These are phyloP conservation scores for Olivierus martensii DNA, from an alignment of 1,140 invertebrate species.

Conservation along the genomic window DNA sequence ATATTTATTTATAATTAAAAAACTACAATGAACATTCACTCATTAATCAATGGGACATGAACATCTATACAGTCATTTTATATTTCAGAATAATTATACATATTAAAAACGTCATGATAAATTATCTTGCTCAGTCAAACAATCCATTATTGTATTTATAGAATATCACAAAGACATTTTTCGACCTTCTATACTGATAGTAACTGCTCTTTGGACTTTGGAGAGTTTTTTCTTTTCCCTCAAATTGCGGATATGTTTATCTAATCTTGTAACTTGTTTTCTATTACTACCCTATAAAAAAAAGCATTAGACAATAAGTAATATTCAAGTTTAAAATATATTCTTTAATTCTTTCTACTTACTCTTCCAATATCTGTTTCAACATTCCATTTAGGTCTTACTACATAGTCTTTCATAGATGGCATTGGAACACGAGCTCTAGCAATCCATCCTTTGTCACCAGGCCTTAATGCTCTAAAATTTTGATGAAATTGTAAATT, in stretches of 20 bases:
- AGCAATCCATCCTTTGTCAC: conserved; percentile 88
- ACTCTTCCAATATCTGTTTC: conserved; percentile 54
- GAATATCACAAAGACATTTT: conserved; percentile 68
- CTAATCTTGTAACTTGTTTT: conserved; percentile 70
- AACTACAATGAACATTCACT: no score
- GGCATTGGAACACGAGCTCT: conserved; percentile 87
- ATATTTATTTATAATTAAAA: no score
- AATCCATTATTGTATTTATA: no score
- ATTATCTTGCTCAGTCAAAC: no score
- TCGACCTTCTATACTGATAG: conserved; percentile 88
- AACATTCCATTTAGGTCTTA: conserved; percentile 78
- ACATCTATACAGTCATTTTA: no score
- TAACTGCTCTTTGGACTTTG: conserved; percentile 63
- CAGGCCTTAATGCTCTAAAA: conserved; percentile 52
- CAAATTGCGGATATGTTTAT: conserved; percentile 80
- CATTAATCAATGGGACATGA: no score
- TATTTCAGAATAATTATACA: no score
- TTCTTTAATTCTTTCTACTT: neutral
- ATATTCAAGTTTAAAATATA: no score
- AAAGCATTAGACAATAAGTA: no score
- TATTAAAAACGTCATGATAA: no score
- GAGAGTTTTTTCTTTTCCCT: conserved; percentile 68
- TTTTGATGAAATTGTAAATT: neutral
- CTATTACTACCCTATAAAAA: conserved; percentile 35
- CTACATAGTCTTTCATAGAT: conserved; percentile 92